phyloP scores from a whole-genome alignment of 2,113 vertebrate genomes.

The Phyllostomus hastatus region DNA sequence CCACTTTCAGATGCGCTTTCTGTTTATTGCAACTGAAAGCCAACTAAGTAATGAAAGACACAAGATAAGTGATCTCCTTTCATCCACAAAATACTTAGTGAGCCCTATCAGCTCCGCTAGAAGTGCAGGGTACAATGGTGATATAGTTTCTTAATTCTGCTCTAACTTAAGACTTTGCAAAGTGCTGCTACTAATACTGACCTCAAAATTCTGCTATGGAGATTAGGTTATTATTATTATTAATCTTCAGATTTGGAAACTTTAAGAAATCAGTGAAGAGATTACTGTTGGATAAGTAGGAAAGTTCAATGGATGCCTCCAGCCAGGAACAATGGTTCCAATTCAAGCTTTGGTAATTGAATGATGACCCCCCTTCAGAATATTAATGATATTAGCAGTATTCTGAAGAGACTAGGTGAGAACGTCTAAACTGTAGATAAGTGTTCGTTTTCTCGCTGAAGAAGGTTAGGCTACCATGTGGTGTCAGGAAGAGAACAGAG shows the following conservation, averaged over 20 bases:
- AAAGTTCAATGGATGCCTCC: neutral
- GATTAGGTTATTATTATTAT: neutral
- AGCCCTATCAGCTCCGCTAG: neutral
- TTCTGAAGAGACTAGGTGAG: neutral
- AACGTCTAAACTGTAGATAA: neutral
- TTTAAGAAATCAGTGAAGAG: neutral
- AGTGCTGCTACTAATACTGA: neutral
- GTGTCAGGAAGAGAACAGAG: neutral
- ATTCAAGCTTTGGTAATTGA: neutral
- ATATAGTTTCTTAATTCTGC: neutral
- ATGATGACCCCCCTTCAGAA: neutral
- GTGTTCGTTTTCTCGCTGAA: neutral
- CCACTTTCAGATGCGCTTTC: neutral
- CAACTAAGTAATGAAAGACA: neutral
- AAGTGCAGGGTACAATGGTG: neutral
- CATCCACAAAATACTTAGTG: neutral
- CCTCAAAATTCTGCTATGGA: neutral
- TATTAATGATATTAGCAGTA: neutral
- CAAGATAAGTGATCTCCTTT: neutral
- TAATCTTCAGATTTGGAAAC: neutral
- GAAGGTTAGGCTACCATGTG: neutral
- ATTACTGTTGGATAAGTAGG: neutral
- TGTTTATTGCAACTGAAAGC: neutral
- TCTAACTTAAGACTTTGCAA: neutral
- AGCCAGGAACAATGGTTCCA: neutral